phyloP scores from a whole-genome alignment of 2,888 invertebrate genomes.

The Podotricha telesiphe region DNA sequence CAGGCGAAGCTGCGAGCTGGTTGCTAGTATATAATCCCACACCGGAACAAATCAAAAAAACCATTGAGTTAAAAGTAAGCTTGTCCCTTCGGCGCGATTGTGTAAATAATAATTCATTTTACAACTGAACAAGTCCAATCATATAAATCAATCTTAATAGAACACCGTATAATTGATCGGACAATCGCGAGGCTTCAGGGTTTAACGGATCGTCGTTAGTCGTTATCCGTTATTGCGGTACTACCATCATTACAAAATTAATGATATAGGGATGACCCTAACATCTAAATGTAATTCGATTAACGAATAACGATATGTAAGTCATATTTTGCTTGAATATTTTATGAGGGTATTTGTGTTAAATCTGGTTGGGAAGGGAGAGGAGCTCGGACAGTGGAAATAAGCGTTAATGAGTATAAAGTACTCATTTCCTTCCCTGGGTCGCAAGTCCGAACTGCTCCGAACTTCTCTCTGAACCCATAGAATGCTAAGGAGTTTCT shows the following conservation, averaged over 20 bases:
- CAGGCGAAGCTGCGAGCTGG: too few relatives aligned
- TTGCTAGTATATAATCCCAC: too few relatives aligned
- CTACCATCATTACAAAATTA: conserved; percentile 11
- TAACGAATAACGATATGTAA: conserved; percentile 1
- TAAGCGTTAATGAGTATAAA: too few relatives aligned
- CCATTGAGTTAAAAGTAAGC: not conserved
- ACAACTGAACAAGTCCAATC: conserved; percentile 20
- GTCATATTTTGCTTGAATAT: not conserved
- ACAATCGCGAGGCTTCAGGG: conserved; percentile 1
- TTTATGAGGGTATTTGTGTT: not conserved
- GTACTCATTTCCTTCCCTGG: too few relatives aligned
- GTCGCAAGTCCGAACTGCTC: too few relatives aligned
- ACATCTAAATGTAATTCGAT: not conserved
- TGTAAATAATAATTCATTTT: conserved; percentile 1
- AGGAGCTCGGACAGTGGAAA: too few relatives aligned
- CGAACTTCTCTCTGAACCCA: too few relatives aligned
- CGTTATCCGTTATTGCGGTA: conserved; percentile 22
- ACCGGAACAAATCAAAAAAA: not conserved
- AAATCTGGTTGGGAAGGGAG: too few relatives aligned
- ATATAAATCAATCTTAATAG: conserved; percentile 21
- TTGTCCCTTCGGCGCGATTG: not conserved
- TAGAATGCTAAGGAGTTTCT: too few relatives aligned
- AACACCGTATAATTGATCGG: conserved; percentile 17
- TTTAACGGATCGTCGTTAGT: conserved; percentile 19
- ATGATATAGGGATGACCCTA: conserved; percentile 8